A percentile compares a stretch with the other conserved stretches of the same genome.
These are phyloP conservation scores for Gymnothorax reevesii DNA, from an alignment of 2,797 vertebrate species.

Conservation along the genomic window DNA sequence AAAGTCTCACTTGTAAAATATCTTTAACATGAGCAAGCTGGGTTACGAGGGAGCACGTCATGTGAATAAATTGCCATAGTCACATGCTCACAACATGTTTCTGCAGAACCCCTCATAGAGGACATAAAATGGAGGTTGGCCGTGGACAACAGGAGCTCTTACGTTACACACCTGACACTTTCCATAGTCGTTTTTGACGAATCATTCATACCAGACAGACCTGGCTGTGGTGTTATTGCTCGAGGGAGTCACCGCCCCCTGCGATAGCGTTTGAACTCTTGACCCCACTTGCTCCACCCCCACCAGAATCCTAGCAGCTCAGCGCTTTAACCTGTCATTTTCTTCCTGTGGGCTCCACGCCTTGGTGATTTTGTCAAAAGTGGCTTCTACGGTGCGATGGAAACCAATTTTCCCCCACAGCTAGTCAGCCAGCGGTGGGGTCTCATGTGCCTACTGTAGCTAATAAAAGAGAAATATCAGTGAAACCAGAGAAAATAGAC, in stretches of 20 bases:
- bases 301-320: not conserved
- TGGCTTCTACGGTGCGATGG: not conserved
- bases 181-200: not conserved
- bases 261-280: not conserved
- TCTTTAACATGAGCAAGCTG: not conserved
- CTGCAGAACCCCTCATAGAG: not conserved
- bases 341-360: not conserved
- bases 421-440: not conserved
- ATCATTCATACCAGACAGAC: not conserved
- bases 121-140: too few species aligned
- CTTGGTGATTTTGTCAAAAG: constrained; percentile 2
- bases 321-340: not conserved
- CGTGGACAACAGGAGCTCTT: not conserved
- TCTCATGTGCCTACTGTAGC: not conserved
- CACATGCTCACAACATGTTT: not conserved
- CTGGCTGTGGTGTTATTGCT: not conserved
- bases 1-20: not conserved
- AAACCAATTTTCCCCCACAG: not conserved
- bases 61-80: not conserved
- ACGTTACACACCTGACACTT: not conserved
- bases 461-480: not conserved
- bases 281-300: not conserved
- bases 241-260: not conserved
- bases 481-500: not conserved
- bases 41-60: not conserved